These are phyloP conservation scores for Psammodynastes pulverulentus DNA, from an alignment of 2,113 vertebrate species.

Conservation along the genomic window DNA sequence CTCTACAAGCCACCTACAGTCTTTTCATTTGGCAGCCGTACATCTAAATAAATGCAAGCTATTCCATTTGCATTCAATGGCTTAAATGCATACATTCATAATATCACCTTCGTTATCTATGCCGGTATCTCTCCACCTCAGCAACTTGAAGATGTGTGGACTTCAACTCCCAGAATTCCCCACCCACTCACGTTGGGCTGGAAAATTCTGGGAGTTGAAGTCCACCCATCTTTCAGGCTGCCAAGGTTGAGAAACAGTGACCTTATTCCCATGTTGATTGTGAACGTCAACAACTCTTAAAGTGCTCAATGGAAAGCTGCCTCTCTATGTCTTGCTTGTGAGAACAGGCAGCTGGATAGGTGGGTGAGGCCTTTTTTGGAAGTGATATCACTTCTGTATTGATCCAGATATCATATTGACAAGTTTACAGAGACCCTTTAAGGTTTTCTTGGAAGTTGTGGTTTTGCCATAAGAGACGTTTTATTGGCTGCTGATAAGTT, in stretches of 20 bases:
- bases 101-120: background rate
- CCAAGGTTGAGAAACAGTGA: background rate
- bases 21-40: background rate
- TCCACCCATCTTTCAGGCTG: background rate
- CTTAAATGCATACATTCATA: background rate
- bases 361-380: background rate
- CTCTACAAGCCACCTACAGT: background rate
- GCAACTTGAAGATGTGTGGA: background rate
- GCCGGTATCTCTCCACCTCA: background rate
- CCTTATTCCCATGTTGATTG: background rate
- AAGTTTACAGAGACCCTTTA: background rate
- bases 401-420: background rate
- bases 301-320: background rate
- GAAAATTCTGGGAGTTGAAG: background rate
- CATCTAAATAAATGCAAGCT: background rate
- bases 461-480: background rate
- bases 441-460: background rate
- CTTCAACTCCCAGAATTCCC: background rate
- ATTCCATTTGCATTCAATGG: background rate
- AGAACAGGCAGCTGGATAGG: background rate
- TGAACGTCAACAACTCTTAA: background rate
- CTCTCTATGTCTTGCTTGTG: background rate
- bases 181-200: background rate
- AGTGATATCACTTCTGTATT: background rate
- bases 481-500: background rate